Base-by-base conservation (phyloP, 1,140 invertebrate species). In the Lanistes nyassanus region DNA sequence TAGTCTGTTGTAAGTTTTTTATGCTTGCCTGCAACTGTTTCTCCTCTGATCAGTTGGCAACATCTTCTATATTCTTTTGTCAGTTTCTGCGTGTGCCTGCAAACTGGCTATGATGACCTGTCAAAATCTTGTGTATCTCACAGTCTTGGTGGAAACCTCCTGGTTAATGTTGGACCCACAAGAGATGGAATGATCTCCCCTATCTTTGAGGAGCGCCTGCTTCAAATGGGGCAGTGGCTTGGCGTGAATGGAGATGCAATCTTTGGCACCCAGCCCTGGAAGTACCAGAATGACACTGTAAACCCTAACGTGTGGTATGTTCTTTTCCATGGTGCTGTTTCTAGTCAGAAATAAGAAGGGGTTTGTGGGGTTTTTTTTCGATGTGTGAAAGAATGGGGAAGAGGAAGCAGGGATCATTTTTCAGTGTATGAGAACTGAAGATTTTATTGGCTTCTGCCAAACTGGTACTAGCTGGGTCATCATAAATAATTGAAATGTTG, bases 131-230 rank as follows among this genome's bases (percentile, higher is more conserved):
- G 2, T 47, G 1, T 74, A 58, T 79, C 37, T 74, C 77, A 29
- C 67, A 95, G 95, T 78, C 96, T 94, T 86, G 95, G 95, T 88
- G 96, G 95, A 36, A 98, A 98, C 89, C 90, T 96, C 13, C 86
- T 98, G 11, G 92, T 98, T 80, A 98, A 98, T 86, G 92, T 98
- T 67, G 96, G 97, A 2, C 97, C 97, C 13, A 96, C 96, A 0
- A 94, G 94, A 85, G 95, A 97, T 81, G 97, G 97, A 6, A 93
- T 92, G 6, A 98, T 99, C 74, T 84, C 91, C 13, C 94, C 96
- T 6, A 95, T 98, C 83, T 97, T 95, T 88, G 93, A 98, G 91
- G 96, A 98, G 84, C 91, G 96, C 72, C 90, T 99, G 0, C 85
- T 91, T n/a, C 86, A 92, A 80, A 75, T 92, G 58, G 93, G 94